Percentiles rank a stretch among this genome's conserved stretches.
phyloP scores from a whole-genome alignment of 2,113 vertebrate species.

The Gymnocephalus cernua region DNA sequence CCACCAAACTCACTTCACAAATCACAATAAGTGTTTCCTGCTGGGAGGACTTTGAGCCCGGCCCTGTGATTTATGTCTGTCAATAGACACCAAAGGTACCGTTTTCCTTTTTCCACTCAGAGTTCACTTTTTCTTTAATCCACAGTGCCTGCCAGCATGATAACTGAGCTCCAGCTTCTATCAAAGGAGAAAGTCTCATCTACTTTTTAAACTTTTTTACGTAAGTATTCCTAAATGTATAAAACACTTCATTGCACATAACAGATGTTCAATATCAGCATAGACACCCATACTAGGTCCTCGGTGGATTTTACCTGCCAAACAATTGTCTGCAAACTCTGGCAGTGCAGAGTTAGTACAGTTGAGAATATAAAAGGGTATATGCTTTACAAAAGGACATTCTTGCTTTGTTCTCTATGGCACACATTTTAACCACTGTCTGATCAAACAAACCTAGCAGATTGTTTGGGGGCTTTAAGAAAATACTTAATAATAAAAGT shows the following conservation, averaged over 20 bases:
- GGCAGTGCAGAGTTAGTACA: conserved; percentile 14
- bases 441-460: conserved; percentile 47
- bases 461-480: conserved; percentile 40
- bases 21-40: conserved; percentile 45
- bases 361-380: conserved; percentile 42
- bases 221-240: conserved; percentile 12
- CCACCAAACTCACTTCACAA: conserved; percentile 22
- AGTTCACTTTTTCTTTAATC: conserved; percentile 21
- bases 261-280: conserved; percentile 24
- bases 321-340: conserved; percentile 23
- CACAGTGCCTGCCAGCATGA: conserved; percentile 16
- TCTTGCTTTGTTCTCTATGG: conserved; percentile 47
- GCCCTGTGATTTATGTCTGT: conserved; percentile 33
- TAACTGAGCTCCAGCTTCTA: conserved; percentile 14
- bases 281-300: background rate
- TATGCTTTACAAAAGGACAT: conserved; percentile 44
- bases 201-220: conserved; percentile 23
- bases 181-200: background rate
- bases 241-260: conserved; percentile 11
- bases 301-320: conserved; percentile 20
- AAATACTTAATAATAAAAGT: conserved; percentile 46
- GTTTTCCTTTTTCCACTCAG: conserved; percentile 12
- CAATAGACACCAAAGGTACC: conserved; percentile 28
- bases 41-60: conserved; percentile 7
- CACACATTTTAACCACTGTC: conserved; percentile 36